A percentile compares a stretch with the other conserved stretches of the same genome.
These are phyloP conservation scores for Aspidoscelis tigris DNA, from an alignment of 2,113 vertebrate genomes.

Conservation along the genomic window DNA sequence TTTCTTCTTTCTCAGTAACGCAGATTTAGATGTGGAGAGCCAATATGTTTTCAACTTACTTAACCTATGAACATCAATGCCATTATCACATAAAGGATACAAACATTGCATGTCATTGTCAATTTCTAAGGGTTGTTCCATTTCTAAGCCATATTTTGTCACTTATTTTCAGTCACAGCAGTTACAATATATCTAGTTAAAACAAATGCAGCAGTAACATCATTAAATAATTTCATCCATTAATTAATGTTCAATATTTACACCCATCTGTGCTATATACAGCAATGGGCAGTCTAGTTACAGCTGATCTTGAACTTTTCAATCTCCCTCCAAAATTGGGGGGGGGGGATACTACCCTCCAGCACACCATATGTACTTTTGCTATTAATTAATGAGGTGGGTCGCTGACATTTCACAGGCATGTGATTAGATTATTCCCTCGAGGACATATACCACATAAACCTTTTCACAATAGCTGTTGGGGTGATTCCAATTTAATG, in stretches of 20 bases:
- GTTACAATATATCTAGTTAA: too few species aligned
- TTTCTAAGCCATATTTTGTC: too few species aligned
- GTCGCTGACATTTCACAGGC: slow-evolving; percentile 72
- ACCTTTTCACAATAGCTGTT: slow-evolving; percentile 53
- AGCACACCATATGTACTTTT: slow-evolving; percentile 46
- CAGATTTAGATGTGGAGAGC: neutral
- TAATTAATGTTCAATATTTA: too few species aligned
- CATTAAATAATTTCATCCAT: too few species aligned
- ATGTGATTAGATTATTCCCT: slow-evolving; percentile 57
- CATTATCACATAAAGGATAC: slow-evolving; percentile 27
- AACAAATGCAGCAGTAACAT: too few species aligned
- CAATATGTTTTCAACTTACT: neutral
- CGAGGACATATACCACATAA: slow-evolving; percentile 63
- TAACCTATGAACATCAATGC: neutral
- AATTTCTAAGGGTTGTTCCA: neutral
- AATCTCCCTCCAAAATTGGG: neutral
- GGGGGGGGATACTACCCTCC: slow-evolving; percentile 22
- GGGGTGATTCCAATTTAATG: slow-evolving; percentile 58
- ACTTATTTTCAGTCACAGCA: too few species aligned
- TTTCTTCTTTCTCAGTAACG: neutral
- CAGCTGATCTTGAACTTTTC: too few species aligned
- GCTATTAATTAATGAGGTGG: slow-evolving; percentile 70
- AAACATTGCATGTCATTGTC: slow-evolving; percentile 33
- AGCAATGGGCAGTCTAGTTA: too few species aligned
- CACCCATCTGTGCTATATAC: too few species aligned